These are phyloP conservation scores for Meda fulgida DNA, from an alignment of 2,797 vertebrate species.

Conservation along the genomic window DNA sequence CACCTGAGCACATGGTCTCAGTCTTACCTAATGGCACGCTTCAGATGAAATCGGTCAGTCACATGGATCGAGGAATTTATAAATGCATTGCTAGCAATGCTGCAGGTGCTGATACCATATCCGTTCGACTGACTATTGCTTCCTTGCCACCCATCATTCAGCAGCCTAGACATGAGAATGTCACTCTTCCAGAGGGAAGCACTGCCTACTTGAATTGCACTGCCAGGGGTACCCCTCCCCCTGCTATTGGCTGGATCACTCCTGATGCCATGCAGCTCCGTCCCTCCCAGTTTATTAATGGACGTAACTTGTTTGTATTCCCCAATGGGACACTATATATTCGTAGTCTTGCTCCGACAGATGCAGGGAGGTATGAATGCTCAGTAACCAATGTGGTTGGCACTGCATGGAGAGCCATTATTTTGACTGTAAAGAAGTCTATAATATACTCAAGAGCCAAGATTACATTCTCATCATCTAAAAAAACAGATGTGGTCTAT, in stretches of 20 bases:
- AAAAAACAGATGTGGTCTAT: slow-evolving; percentile 82
- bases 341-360: slow-evolving; percentile 67
- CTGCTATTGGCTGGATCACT: slow-evolving; percentile 84
- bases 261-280: slow-evolving; percentile 79
- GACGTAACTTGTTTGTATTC: slow-evolving; percentile 83
- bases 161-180: slow-evolving; percentile 80
- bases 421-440: slow-evolving; percentile 75
- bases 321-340: slow-evolving; percentile 91
- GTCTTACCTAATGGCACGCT: slow-evolving; percentile 83
- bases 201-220: slow-evolving; percentile 84
- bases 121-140: slow-evolving; percentile 83
- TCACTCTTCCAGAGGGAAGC: slow-evolving; percentile 77
- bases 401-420: slow-evolving; percentile 77
- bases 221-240: slow-evolving; percentile 79
- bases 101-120: slow-evolving; percentile 82
- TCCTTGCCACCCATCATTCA: slow-evolving; percentile 83
- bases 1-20: slow-evolving; percentile 70
- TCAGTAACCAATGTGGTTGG: slow-evolving; percentile 82
- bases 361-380: slow-evolving; percentile 87
- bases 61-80: slow-evolving; percentile 85
- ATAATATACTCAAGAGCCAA: slow-evolving; percentile 77
- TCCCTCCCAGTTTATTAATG: slow-evolving; percentile 80
- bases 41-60: slow-evolving; percentile 76
- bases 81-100: slow-evolving; percentile 86
- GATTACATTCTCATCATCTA: slow-evolving; percentile 82